These are phyloP conservation scores for Vanessa atalanta DNA, from an alignment of 1,140 invertebrate species.

Conservation along the genomic window DNA sequence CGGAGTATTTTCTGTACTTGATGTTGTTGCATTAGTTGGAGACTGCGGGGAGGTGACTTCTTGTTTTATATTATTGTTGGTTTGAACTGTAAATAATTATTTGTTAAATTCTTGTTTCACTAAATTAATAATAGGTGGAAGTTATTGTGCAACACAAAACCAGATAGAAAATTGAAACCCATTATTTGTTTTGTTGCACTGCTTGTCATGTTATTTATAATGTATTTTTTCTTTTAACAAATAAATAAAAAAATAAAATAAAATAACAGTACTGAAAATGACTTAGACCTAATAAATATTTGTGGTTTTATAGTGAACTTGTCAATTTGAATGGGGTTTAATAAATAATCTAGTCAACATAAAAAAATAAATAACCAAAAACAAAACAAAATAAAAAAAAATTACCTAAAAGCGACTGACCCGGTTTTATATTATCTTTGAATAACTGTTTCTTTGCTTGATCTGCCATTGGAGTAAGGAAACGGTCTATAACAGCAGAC, in stretches of 20 bases:
- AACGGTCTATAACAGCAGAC: conserved; percentile 81
- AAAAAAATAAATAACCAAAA: background rate
- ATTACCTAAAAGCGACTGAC: conserved; percentile 81
- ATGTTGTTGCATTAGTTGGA: conserved; percentile 32
- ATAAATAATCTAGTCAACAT: background rate
- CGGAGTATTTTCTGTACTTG: conserved; percentile 53
- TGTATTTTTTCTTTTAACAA: too few species aligned
- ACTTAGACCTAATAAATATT: too few species aligned
- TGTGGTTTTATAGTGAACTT: too few species aligned
- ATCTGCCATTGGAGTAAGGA: conserved; percentile 76
- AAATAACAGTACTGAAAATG: too few species aligned
- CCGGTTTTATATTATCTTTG: conserved; percentile 80
- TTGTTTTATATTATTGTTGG: conserved; percentile 51
- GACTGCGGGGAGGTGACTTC: conserved; percentile 37
- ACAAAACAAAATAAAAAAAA: background rate
- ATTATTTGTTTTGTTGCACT: too few species aligned
- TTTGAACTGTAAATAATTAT: conserved; percentile 46
- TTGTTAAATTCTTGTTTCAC: background rate
- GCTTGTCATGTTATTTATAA: too few species aligned
- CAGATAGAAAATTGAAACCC: too few species aligned
- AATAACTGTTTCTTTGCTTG: conserved; percentile 83
- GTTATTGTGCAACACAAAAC: too few species aligned
- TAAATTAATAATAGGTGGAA: too few species aligned
- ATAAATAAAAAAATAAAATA: too few species aligned
- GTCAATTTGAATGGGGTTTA: background rate